A percentile compares a stretch with the other conserved stretches of the same genome.
These are phyloP conservation scores for Siniperca obscura DNA, from an alignment of 2,797 vertebrate species.

Conservation along the genomic window DNA sequence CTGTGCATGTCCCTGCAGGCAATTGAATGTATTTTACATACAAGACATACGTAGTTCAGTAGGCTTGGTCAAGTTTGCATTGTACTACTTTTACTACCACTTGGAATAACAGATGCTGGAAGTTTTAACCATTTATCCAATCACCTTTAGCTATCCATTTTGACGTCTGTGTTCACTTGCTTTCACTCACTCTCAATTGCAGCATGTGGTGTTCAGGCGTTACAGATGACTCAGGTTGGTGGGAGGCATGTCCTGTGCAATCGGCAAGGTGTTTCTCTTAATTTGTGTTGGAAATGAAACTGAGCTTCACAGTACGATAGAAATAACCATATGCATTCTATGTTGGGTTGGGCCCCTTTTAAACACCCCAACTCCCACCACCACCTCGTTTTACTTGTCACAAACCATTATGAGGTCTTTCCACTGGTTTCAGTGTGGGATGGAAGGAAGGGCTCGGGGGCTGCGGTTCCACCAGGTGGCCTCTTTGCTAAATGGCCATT, in stretches of 20 bases:
- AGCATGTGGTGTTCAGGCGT: not conserved
- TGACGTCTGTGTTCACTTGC: not conserved
- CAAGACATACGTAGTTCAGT: not conserved
- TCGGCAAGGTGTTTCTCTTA: too few species aligned
- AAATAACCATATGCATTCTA: not conserved
- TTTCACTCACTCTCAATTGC: not conserved
- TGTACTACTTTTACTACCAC: not conserved
- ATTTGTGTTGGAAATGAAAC: conserved; percentile 1
- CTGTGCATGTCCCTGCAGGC: too few species aligned
- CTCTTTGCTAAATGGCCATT: conserved; percentile 62
- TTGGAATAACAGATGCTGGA: not conserved
- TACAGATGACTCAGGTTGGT: not conserved
- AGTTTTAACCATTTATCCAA: not conserved
- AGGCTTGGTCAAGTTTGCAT: not conserved
- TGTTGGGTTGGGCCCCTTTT: conserved; percentile 12
- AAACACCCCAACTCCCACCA: conserved; percentile 32
- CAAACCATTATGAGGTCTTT: conserved; percentile 46
- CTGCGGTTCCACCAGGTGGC: conserved; percentile 56
- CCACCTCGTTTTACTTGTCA: conserved; percentile 59
- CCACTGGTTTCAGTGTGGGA: conserved; percentile 40
- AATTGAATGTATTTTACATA: not conserved
- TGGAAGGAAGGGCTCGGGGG: conserved; percentile 5
- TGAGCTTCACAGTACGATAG: not conserved
- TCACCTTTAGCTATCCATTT: not conserved
- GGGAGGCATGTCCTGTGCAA: not conserved